Conservation (phyloP, 2,113 vertebrate genomes). For the Oostethus manadensis region DNA sequence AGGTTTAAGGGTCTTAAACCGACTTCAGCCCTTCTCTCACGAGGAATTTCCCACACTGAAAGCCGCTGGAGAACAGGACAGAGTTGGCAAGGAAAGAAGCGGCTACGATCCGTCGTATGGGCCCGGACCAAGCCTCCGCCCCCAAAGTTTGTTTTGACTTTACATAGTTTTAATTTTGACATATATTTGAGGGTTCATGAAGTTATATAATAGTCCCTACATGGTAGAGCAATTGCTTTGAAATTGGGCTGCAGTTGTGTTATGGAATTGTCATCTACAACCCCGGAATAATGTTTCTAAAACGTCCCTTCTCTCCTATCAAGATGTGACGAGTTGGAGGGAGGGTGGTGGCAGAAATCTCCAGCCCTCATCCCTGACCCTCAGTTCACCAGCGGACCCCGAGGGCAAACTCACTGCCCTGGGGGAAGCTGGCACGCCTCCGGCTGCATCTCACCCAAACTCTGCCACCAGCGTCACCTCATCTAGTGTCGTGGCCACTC, state of each 20-base stretch:
- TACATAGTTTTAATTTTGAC: no score
- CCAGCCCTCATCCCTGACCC: conserved; percentile 81
- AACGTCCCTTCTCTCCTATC: conserved; percentile 3
- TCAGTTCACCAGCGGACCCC: conserved; percentile 81
- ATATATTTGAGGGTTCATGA: no score
- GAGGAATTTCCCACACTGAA: conserved; percentile 99
- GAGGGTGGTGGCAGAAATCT: conserved; percentile 98
- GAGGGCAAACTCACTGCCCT: conserved; percentile 79
- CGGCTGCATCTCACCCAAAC: conserved; percentile 59
- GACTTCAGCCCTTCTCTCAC: conserved; percentile 99
- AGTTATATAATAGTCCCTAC: no score
- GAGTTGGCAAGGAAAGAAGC: conserved; percentile 99
- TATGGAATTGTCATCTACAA: neutral
- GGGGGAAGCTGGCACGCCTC: conserved; percentile 79
- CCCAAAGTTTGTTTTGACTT: conserved; percentile 82
- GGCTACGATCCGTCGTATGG: conserved; percentile 99
- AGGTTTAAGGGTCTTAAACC: conserved; percentile 99
- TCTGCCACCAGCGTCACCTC: conserved; percentile 48
- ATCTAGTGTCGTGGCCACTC: conserved; percentile 35
- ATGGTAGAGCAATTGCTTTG: no score
- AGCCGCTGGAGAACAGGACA: conserved; percentile 99
- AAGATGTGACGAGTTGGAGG: conserved; percentile 99
- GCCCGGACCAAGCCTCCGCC: conserved; percentile 99
- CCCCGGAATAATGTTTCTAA: neutral
- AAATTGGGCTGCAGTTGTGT: no score